Conservation (phyloP, 2,888 invertebrate species). For the Heteromurus nitidus region DNA sequence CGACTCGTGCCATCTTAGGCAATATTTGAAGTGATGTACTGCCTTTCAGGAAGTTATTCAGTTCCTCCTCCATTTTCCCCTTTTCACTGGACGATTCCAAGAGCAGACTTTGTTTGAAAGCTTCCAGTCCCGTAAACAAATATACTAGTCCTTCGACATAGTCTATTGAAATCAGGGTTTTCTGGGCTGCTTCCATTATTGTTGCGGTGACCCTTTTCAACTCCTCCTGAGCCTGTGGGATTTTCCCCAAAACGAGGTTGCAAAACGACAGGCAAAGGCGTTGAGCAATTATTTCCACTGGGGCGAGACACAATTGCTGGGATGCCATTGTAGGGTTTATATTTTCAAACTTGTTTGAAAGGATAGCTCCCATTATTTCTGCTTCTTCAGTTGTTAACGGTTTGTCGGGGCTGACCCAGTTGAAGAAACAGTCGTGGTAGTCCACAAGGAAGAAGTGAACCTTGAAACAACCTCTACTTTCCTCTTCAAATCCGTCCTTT, state of each 20-base stretch:
- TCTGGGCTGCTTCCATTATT: background rate
- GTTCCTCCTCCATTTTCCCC: no score
- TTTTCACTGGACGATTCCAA: background rate
- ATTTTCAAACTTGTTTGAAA: background rate
- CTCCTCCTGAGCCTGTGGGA: background rate
- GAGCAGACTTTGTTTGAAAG: background rate
- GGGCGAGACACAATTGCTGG: background rate
- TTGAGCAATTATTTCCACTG: background rate
- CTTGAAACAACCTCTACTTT: background rate
- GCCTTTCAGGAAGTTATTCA: background rate
- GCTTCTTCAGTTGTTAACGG: background rate
- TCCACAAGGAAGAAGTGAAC: background rate
- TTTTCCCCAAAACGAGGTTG: background rate
- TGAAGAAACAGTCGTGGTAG: slow-evolving; percentile 5
- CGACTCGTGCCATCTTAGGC: background rate
- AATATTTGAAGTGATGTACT: background rate
- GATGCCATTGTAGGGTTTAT: background rate
- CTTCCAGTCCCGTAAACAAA: background rate
- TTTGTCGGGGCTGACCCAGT: background rate
- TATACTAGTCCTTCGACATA: background rate
- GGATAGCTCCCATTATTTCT: background rate
- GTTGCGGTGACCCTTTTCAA: background rate
- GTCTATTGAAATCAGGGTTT: background rate
- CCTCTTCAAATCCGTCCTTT: no score
- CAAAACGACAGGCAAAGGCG: background rate